A percentile compares a stretch with the other conserved stretches of the same genome.
Evolutionary conservation across 2,113 vertebrate genomes (phyloP).

Genomic region (Sciurus niger): DNA sequence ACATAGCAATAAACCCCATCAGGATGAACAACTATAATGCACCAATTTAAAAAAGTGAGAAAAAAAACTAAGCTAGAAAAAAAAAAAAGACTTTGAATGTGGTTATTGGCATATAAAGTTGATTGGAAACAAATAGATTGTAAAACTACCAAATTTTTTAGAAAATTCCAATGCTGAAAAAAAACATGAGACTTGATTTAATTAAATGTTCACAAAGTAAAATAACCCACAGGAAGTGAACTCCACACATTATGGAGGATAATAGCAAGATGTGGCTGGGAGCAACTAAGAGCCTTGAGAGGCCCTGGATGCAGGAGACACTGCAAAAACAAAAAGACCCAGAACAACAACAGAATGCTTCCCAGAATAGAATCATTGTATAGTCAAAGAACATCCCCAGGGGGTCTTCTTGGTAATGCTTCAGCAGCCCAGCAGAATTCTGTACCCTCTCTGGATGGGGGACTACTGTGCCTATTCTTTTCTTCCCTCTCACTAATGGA

Average conservation of each 20-base stretch:
- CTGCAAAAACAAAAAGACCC: background rate
- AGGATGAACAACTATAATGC: no score
- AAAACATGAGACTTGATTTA: conserved; percentile 16
- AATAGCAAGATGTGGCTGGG: background rate
- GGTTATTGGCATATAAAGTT: background rate
- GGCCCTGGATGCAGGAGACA: background rate
- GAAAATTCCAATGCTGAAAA: background rate
- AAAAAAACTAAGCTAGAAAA: no score
- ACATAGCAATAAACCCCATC: no score
- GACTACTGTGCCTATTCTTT: background rate
- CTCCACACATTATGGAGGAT: background rate
- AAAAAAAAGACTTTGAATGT: background rate
- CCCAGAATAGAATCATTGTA: background rate
- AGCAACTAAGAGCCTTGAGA: background rate
- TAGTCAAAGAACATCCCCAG: background rate
- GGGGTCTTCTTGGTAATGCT: background rate
- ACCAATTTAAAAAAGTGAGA: no score
- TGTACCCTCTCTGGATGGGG: background rate
- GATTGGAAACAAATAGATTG: background rate
- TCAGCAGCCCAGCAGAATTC: background rate
- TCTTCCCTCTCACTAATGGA: background rate
- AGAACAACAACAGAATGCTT: background rate
- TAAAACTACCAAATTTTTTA: background rate
- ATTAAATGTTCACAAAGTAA: background rate
- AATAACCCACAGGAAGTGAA: background rate